Conservation (phyloP, 2,113 vertebrate species). For the Camelus dromedarius region DNA sequence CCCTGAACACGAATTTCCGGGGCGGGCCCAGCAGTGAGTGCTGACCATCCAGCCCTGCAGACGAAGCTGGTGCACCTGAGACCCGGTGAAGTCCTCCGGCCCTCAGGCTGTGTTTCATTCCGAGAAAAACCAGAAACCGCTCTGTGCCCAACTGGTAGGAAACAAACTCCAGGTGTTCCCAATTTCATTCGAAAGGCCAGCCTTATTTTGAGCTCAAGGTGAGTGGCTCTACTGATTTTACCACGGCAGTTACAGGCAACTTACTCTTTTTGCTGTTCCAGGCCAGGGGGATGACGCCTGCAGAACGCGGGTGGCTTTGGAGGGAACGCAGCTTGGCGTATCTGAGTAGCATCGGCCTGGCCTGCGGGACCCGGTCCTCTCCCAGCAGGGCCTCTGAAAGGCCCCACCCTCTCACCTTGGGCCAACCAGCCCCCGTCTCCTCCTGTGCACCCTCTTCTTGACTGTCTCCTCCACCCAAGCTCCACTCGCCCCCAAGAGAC, state of each 20-base stretch:
- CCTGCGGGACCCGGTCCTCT: background rate
- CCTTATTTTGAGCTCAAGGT: conserved; percentile 39
- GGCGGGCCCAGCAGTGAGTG: no score
- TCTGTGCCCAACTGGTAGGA: background rate
- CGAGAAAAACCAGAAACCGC: background rate
- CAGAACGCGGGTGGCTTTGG: background rate
- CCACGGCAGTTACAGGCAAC: background rate
- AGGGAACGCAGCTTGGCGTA: background rate
- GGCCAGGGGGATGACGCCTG: background rate
- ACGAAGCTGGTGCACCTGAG: background rate
- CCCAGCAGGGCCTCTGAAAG: background rate
- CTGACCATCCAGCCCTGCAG: no score
- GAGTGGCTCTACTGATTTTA: background rate
- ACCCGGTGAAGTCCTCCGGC: background rate
- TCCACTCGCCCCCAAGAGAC: background rate
- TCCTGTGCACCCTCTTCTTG: background rate
- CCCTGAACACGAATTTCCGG: background rate
- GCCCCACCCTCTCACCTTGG: background rate
- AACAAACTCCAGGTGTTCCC: conserved; percentile 56
- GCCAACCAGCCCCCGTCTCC: background rate
- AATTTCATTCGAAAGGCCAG: background rate
- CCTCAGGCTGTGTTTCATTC: background rate
- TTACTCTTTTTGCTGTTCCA: background rate
- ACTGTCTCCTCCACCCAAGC: background rate
- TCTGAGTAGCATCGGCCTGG: background rate